Conservation (phyloP, 2,797 vertebrate genomes). For the Acestrorhynchus altus region DNA sequence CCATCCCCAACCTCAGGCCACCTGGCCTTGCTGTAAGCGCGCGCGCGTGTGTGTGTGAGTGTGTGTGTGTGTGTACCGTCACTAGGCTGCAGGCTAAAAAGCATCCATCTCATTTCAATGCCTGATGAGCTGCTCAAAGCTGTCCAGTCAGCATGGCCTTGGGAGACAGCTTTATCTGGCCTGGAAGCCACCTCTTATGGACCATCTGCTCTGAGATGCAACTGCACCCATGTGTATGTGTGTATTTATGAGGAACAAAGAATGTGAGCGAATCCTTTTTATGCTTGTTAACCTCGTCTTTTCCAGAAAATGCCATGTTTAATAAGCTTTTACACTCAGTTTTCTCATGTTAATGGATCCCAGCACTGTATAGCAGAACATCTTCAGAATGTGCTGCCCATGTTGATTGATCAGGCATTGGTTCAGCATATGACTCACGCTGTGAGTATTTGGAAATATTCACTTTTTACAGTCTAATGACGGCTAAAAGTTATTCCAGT, state of each 20-base stretch:
- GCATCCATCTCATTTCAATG: slow-evolving; percentile 66
- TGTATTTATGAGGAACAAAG: slow-evolving; percentile 14
- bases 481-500: no score
- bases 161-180: slow-evolving; percentile 71
- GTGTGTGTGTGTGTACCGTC: slow-evolving; percentile 46
- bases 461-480: no score
- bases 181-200: slow-evolving; percentile 61
- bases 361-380: not conserved
- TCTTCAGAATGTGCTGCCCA: not conserved
- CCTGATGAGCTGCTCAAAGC: slow-evolving; percentile 63
- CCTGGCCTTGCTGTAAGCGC: slow-evolving; percentile 63
- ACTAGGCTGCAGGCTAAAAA: slow-evolving; percentile 57
- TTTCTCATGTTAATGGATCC: no score
- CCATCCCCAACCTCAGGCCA: slow-evolving; percentile 56
- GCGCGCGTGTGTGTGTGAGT: slow-evolving; percentile 38
- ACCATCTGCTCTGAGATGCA: slow-evolving; percentile 69
- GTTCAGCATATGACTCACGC: no score
- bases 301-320: slow-evolving; percentile 14
- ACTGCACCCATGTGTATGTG: slow-evolving; percentile 7
- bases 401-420: not conserved
- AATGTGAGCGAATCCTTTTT: slow-evolving; percentile 6
- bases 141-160: slow-evolving; percentile 59
- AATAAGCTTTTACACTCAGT: not conserved
- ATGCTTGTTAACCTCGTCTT: slow-evolving; percentile 21
- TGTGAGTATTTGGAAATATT: no score